Evolutionary conservation across 2,797 vertebrate genomes (phyloP), one percentile per base, ranked within the genome.

Genomic region (Sebastes taczanowskii): DNA sequence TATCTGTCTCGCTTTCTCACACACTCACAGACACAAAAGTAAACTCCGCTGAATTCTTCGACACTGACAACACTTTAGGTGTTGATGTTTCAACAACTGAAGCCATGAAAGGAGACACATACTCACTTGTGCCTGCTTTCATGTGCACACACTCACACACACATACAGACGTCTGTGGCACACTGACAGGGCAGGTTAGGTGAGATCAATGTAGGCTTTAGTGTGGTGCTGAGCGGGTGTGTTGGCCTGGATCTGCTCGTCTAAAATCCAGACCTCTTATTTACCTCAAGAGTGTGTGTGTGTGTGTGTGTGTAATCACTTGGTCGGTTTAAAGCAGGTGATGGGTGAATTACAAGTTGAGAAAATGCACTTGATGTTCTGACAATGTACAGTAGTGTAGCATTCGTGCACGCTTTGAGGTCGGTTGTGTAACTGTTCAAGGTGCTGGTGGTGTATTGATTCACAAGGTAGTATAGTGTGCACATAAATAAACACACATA

Each of bases 391-490:
- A 59, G 42, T 5, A 65, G 13, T 25, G 61, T 34, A 22, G 29
- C 20, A 62, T 69, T 35, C 62, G 7, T 27, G 49, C 38, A 62
- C 4, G 27, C 79, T 13, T 58, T 1, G 7, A 73, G 30, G 71
- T 9, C 32, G 34, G 75, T 91, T 94, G 60, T 75, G 27, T 89
- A 93, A 93, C 81, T 75, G 66, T 82, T 81, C 29, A 66, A 74
- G 71, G 69, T 70, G 82, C 60, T 62, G 53, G 27, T 11, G 5
- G 25, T 14, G 30, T 84, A 86, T 83, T 89, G 87, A 86, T 91
- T 91, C 67, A 83, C 74, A 60, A 61, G 66, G 61, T 32, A 52
- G 49, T 18, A 42, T 11, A 18, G 34, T 16, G 60, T 23, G 56
- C 23, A 27, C 56, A 70, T 27, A 53, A 20, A 52, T 7, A 49